Evolutionary conservation across 2,888 invertebrate genomes (phyloP).

Genomic region (Dynastes hyllus): DNA sequence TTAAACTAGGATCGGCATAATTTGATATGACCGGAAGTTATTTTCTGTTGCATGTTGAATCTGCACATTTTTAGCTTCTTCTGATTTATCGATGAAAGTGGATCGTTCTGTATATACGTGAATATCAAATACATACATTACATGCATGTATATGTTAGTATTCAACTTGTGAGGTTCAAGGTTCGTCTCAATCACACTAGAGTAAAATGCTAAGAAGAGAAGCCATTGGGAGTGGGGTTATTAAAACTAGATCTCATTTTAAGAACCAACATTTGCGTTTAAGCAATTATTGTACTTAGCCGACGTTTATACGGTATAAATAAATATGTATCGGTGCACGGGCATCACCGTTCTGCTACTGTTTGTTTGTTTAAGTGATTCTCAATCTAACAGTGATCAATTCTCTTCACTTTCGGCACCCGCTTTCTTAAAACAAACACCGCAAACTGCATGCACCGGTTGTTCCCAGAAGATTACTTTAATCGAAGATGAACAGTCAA

Average conservation of each 20-base stretch:
- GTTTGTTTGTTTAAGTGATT: constrained; percentile 59
- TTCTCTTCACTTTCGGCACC: constrained; percentile 60
- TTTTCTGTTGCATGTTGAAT: background rate
- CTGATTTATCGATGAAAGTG: background rate
- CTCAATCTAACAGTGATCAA: constrained; percentile 53
- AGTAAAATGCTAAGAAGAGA: constrained; percentile 68
- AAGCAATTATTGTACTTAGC: constrained; percentile 64
- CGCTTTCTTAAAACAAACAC: constrained; percentile 58
- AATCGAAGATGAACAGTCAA: constrained; percentile 53
- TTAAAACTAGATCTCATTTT: constrained; percentile 65
- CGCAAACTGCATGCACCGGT: constrained; percentile 57
- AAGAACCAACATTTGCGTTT: constrained; percentile 63
- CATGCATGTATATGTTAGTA: constrained; percentile 37
- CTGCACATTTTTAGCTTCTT: constrained; percentile 1
- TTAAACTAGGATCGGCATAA: background rate
- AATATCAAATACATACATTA: constrained; percentile 14
- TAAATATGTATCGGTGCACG: constrained; percentile 21
- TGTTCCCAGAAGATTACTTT: constrained; percentile 64
- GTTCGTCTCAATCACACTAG: constrained; percentile 70
- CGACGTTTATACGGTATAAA: constrained; percentile 48
- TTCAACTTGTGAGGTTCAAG: constrained; percentile 67
- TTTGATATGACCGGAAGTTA: background rate
- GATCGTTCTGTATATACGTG: background rate
- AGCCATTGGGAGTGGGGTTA: constrained; percentile 68
- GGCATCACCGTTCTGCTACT: constrained; percentile 45